These are phyloP conservation scores for Schmidtea mediterranea DNA, from an alignment of 1,140 invertebrate species.

Conservation along the genomic window DNA sequence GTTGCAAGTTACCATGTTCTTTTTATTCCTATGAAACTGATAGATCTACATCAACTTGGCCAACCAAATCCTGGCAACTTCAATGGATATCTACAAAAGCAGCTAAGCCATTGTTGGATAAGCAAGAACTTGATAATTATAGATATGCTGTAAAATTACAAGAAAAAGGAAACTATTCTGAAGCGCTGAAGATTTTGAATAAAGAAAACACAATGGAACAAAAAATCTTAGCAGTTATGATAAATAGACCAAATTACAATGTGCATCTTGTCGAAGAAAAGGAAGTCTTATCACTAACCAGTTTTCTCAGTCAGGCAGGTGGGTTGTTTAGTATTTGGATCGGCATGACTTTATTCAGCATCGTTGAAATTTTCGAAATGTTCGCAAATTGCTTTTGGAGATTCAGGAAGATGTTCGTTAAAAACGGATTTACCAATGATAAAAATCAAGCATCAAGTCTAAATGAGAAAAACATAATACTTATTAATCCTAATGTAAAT, in stretches of 20 bases:
- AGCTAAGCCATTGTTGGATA: not conserved
- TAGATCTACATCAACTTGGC: slow-evolving; percentile 4
- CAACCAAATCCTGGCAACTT: not conserved
- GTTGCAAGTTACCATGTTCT: slow-evolving; percentile 4
- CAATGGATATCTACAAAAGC: not conserved
- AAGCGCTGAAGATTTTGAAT: not conserved
- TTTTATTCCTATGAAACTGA: slow-evolving; percentile 5
- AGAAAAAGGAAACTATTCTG: not conserved
- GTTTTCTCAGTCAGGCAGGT: slow-evolving; percentile 2
- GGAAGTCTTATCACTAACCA: slow-evolving; percentile 4
- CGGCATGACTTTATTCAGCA: slow-evolving; percentile 2
- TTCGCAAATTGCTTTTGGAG: not conserved
- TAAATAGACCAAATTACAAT: slow-evolving; percentile 3
- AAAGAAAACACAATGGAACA: not conserved
- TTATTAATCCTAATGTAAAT: too few species aligned
- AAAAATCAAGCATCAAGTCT: too few species aligned
- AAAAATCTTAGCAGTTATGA: not conserved
- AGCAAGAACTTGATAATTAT: not conserved
- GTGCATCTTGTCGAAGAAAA: slow-evolving; percentile 5
- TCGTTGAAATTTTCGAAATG: slow-evolving; percentile 1
- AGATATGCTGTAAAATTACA: not conserved
- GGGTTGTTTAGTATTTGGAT: slow-evolving; percentile 5
- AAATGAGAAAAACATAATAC: too few species aligned
- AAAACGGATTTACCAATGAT: too few species aligned
- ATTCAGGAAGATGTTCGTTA: not conserved